Evolutionary conservation across 2,797 vertebrate species (phyloP), one percentile per base, ranked within the genome.

Genomic region (Percopsis omiscomaycus): DNA sequence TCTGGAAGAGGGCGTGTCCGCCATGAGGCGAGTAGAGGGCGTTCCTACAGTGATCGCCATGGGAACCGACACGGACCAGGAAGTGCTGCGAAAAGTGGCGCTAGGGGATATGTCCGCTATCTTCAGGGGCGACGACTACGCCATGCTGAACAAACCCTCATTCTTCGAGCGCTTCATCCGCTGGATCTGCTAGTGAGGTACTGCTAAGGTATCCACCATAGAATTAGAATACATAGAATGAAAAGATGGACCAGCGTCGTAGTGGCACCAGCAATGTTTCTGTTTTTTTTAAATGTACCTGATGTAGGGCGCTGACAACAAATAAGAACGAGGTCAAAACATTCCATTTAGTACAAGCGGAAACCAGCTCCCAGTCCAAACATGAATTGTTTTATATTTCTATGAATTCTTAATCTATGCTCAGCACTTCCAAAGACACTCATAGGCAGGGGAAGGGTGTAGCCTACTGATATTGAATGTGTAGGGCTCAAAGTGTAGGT

Each of bases 121-220:
- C 79, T 98, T 98, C 80, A 92, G 87, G 55, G 95, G 94, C 78
- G 88, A 86, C 14, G 92, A 96, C 89, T 98, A 94, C 71, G 56
- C 74, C 67, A 84, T 89, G 76, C 92, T 99, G 77, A 89, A 81
- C 76, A 94, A 94, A 73, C 78, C 92, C 1, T 50, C 91, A 56
- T 98, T 99, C 90, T 95, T 98, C 0, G 95, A 98, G 74, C 95
- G 95, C 83, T 98, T 99, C 79, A 68, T 96, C 79, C 92, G 93
- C 79, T 99, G 97, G 97, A 94, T 99, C 88, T 99, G 98, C 91
- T 99, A 96, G 92, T 81, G 78, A 74, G 86, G 78, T 87, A 73
- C 86, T 82, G 53, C 53, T 86, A 85, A 2, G 29, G 71, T 73
- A 42, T 51, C 68, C 62, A 52, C 61, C 69, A 72, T 62, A 82